Base-by-base conservation (phyloP, 2,797 vertebrate genomes). In the Acanthurus lineatus region DNA sequence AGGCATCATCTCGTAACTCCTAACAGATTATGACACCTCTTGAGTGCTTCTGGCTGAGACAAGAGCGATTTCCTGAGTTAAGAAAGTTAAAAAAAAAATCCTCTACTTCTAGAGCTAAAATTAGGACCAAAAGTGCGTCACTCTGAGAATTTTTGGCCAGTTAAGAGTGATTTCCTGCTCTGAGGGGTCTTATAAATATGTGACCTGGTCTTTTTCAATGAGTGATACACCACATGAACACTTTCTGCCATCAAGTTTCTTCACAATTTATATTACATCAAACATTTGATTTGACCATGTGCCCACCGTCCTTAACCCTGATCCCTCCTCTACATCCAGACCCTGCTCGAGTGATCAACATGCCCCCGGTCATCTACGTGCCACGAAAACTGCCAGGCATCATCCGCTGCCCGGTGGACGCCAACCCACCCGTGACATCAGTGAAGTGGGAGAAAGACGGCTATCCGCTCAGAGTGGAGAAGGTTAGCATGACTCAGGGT, bases 401-500 rank as follows among this genome's bases (percentile, higher is more conserved):
- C 84, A 99, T 99, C 93, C 98, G 98, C 90, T 99, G 98, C 93
- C 98, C 98, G 4, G 97, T 97, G n/a, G 98, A 99, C 22, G 98
- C 98, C 52, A 97, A 99, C 93, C 98, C 98, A 1, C 98, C 98
- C 0, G 97, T 98, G 80, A 97, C 93, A 1, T 94, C 96, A 83
- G 97, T 99, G 89, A 98, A 98, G 90, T 99, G 98, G 98, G 98
- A 99, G 91, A 99, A 99, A 92, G 97, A 99, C 0, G 98, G 98
- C 75, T 97, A 98, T 76, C 97, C 98, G 59, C 96, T 99, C 89
- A 94, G 95, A 89, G 94, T 96, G 65, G 96, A 96, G 76, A 96
- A 96, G 94, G 95, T 96, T 28, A 5, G 79, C 66, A 28, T 60
- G 40, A 19, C 22, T 49, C 67, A 7, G 38, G 19, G 12, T 49